Percentiles rank a stretch among this genome's conserved stretches.
Evolutionary conservation across 2,113 vertebrate species (phyloP).

Genomic region (Nesogale talazaci): DNA sequence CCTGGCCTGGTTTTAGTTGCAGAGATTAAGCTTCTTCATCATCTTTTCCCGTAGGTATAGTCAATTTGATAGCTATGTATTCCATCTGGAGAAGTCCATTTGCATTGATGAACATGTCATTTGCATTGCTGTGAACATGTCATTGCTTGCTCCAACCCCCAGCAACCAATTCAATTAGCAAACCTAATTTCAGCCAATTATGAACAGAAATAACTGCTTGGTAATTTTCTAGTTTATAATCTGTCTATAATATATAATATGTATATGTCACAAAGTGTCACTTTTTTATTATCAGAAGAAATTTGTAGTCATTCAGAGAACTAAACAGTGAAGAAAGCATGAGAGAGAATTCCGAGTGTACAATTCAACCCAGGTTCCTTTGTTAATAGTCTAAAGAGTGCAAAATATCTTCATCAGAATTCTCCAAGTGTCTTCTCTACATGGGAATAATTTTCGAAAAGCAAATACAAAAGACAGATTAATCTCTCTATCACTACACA

Average conservation of each 20-base stretch:
- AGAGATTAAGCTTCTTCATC: no score
- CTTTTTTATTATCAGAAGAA: conserved; percentile 41
- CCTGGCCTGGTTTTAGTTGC: no score
- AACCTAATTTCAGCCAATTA: not conserved
- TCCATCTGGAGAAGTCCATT: no score
- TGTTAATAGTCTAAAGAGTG: not conserved
- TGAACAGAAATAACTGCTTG: not conserved
- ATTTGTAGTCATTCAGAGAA: not conserved
- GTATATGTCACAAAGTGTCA: not conserved
- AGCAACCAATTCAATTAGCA: not conserved
- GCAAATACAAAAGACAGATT: not conserved
- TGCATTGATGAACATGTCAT: no score
- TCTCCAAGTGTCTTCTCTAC: not conserved
- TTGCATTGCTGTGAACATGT: no score
- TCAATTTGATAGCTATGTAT: no score
- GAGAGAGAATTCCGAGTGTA: not conserved
- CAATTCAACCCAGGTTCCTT: conserved; percentile 17
- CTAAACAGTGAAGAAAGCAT: not conserved
- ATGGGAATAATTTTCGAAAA: not conserved
- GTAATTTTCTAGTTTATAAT: not conserved
- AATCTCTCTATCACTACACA: not conserved
- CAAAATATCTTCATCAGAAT: not conserved
- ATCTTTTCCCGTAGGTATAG: no score
- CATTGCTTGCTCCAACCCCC: not conserved
- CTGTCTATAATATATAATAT: not conserved